Evolutionary conservation across 1,140 invertebrate species (phyloP).

Genomic region (Eubasilissa regina): DNA sequence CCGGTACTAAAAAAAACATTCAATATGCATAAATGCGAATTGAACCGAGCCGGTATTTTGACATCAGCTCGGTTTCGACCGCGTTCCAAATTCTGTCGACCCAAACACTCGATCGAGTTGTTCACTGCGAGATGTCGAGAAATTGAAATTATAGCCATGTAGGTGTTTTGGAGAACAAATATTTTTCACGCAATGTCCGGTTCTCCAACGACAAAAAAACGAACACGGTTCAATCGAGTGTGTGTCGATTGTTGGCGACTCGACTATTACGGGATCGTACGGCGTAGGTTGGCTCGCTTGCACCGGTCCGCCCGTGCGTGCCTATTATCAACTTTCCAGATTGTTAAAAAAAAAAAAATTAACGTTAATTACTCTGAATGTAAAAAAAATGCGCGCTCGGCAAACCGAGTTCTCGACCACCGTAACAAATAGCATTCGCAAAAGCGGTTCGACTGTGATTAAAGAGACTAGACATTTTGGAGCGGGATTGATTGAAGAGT

Average conservation of each 20-base stretch:
- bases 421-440: constrained; percentile 26
- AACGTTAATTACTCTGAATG: constrained; percentile 5
- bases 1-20: no score
- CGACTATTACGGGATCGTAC: not conserved
- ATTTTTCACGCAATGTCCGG: constrained; percentile 23
- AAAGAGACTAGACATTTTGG: constrained; percentile 39
- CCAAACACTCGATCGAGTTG: not conserved
- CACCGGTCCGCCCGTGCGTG: not conserved
- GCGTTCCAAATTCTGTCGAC: constrained; percentile 6
- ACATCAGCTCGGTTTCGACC: not conserved
- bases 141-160: constrained; percentile 21
- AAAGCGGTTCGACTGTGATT: constrained; percentile 34
- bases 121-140: not conserved
- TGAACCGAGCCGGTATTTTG: no score
- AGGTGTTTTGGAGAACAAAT: constrained; percentile 18
- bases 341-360: constrained; percentile 22
- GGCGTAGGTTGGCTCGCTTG: constrained; percentile 24
- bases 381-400: constrained; percentile 2
- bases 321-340: constrained; percentile 42
- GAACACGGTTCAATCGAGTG: constrained; percentile 36
- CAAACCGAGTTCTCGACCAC: not conserved
- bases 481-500: constrained; percentile 42
- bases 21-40: no score
- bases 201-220: constrained; percentile 31
- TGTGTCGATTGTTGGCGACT: constrained; percentile 28